Evolutionary conservation across 2,888 invertebrate species (phyloP).

Genomic region (Mesorhabditis sp.): DNA sequence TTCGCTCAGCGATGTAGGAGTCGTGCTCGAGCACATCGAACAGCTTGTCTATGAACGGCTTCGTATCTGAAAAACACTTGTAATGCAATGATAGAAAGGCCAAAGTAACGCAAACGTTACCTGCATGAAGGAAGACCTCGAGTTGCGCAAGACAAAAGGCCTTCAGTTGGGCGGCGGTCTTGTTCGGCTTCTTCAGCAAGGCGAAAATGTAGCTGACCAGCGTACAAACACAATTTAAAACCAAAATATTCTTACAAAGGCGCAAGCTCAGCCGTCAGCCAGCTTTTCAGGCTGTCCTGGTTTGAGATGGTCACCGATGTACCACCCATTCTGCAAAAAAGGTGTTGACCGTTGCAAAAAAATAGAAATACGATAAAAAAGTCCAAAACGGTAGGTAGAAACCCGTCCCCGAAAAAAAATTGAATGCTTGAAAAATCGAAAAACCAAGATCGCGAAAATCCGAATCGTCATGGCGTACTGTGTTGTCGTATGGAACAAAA

Average conservation of each 20-base stretch:
- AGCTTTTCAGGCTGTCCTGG: no score
- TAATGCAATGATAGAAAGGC: neutral
- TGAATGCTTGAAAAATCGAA: no score
- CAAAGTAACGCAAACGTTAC: slow-evolving; percentile 63
- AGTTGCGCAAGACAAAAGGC: slow-evolving; percentile 88
- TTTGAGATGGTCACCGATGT: no score
- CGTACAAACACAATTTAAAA: slow-evolving; percentile 64
- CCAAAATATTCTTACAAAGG: neutral
- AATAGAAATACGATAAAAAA: no score
- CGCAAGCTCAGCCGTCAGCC: no score
- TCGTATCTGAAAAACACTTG: slow-evolving; percentile 71
- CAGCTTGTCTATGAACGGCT: slow-evolving; percentile 81
- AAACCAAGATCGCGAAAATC: no score
- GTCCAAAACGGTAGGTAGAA: no score
- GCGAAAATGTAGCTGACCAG: slow-evolving; percentile 94
- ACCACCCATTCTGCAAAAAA: no score
- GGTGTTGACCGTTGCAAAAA: no score
- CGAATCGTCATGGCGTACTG: no score
- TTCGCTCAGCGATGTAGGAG: slow-evolving; percentile 52
- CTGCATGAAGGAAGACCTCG: slow-evolving; percentile 85
- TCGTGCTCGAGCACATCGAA: slow-evolving; percentile 74
- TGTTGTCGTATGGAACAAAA: no score
- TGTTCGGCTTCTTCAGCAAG: slow-evolving; percentile 79
- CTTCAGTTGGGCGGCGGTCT: slow-evolving; percentile 79
- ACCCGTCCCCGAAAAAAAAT: no score